Evolutionary conservation across 92 coral and sea anemone genomes (phyloP).

Genomic region (Muricea muricata): DNA sequence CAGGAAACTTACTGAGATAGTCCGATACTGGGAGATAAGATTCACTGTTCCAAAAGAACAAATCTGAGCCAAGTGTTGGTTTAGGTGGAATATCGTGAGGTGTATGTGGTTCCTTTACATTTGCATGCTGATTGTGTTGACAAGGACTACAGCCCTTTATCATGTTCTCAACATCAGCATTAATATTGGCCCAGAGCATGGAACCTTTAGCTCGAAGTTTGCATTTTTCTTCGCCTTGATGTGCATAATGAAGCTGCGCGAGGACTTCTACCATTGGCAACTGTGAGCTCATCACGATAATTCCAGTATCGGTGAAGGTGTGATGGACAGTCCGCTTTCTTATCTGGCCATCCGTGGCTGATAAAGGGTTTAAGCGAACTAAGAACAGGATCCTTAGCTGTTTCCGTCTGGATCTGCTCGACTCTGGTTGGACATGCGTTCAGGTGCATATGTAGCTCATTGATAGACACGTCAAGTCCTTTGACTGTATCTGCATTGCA

Average conservation of each 20-base stretch:
- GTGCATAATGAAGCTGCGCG: slow-evolving; percentile 72
- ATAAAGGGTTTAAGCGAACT: neutral
- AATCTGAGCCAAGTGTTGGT: slow-evolving; percentile 52
- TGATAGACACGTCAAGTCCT: slow-evolving; percentile 58
- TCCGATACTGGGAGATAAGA: slow-evolving; percentile 57
- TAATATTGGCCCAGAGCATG: slow-evolving; percentile 71
- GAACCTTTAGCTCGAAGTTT: slow-evolving; percentile 76
- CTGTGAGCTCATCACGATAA: slow-evolving; percentile 54
- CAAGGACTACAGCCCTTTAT: slow-evolving; percentile 51
- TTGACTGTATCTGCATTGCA: slow-evolving; percentile 46
- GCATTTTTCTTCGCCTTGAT: slow-evolving; percentile 76
- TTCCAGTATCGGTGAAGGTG: neutral
- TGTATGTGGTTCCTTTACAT: slow-evolving; percentile 36
- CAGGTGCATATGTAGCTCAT: slow-evolving; percentile 63
- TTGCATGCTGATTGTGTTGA: slow-evolving; percentile 25
- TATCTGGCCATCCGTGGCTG: too few species aligned
- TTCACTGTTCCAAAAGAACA: slow-evolving; percentile 72
- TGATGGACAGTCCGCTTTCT: too few species aligned
- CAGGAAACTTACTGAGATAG: slow-evolving; percentile 72
- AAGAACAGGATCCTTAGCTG: slow-evolving; percentile 44
- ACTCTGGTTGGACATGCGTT: slow-evolving; percentile 64
- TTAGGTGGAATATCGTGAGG: slow-evolving; percentile 38
- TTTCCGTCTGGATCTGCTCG: slow-evolving; percentile 44
- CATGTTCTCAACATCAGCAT: slow-evolving; percentile 69
- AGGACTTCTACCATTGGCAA: slow-evolving; percentile 56